phyloP scores from a whole-genome alignment of 2,888 invertebrate genomes.

The Synergus japonicus region DNA sequence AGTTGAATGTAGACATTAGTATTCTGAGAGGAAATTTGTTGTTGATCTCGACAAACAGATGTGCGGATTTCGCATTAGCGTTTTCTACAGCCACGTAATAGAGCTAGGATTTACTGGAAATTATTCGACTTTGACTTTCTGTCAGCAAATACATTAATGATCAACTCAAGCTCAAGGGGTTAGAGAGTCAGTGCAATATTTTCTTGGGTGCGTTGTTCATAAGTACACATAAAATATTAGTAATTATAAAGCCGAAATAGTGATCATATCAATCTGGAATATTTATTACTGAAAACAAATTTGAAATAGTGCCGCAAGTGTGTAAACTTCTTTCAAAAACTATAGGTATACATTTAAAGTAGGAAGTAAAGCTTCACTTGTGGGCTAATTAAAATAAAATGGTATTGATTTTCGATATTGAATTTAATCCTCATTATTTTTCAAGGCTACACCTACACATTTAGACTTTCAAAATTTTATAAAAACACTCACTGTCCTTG shows the following conservation, averaged over 20 bases:
- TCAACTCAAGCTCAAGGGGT: constrained; percentile 25
- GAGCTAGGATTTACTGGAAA: neutral
- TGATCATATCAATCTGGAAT: constrained; percentile 34
- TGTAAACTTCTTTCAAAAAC: too few relatives aligned
- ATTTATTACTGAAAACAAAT: constrained; percentile 39
- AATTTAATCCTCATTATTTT: too few relatives aligned
- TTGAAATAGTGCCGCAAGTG: constrained; percentile 28
- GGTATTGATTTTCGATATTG: too few relatives aligned
- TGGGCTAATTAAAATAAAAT: too few relatives aligned
- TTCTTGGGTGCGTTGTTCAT: constrained; percentile 30
- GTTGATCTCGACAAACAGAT: neutral
- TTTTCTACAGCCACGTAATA: constrained; percentile 12
- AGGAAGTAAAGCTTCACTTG: neutral
- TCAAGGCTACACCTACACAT: too few relatives aligned
- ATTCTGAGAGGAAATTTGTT: neutral
- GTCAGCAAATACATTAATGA: constrained; percentile 36
- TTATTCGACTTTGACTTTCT: constrained; percentile 27
- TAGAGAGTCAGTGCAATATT: constrained; percentile 32
- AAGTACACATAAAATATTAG: constrained; percentile 31
- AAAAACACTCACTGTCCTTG: too few relatives aligned
- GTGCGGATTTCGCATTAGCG: constrained; percentile 13
- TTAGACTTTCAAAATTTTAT: too few relatives aligned
- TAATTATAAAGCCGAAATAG: constrained; percentile 29
- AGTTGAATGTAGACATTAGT: neutral
- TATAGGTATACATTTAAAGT: neutral